Evolutionary conservation across 2,888 invertebrate species (phyloP).

Genomic region (Drosophila neoperkinsi): DNA sequence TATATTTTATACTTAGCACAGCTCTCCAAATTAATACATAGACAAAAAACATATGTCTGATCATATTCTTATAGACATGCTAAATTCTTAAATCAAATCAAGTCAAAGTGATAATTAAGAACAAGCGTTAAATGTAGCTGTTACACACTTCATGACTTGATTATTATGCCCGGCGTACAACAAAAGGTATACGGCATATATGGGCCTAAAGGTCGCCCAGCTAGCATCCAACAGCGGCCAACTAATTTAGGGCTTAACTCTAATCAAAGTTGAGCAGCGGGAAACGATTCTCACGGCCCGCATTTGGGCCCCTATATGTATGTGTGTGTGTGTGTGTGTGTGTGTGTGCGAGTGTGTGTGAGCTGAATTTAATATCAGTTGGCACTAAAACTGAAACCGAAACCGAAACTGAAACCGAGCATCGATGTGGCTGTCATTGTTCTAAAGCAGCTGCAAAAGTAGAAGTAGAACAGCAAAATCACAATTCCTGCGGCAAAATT

Average conservation of each 20-base stretch:
- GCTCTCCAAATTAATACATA: background rate
- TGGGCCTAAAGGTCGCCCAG: slow-evolving; percentile 47
- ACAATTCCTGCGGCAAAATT: slow-evolving; percentile 14
- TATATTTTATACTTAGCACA: background rate
- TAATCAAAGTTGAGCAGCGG: slow-evolving; percentile 76
- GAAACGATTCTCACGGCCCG: slow-evolving; percentile 45
- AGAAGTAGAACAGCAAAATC: background rate
- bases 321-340: background rate
- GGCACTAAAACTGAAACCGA: slow-evolving; percentile 25
- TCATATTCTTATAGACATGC: slow-evolving; percentile 32
- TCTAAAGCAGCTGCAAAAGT: background rate
- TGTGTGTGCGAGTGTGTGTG: slow-evolving; percentile 6
- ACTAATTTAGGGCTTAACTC: slow-evolving; percentile 78
- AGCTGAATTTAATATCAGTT: slow-evolving; percentile 34
- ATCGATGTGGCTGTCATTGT: slow-evolving; percentile 13
- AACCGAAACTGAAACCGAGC: slow-evolving; percentile 19
- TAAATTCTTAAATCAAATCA: slow-evolving; percentile 50
- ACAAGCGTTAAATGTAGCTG: slow-evolving; percentile 35
- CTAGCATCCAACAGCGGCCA: slow-evolving; percentile 53
- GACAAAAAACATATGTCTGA: background rate
- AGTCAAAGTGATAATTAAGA: slow-evolving; percentile 52
- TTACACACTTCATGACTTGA: slow-evolving; percentile 56
- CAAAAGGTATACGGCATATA: slow-evolving; percentile 6
- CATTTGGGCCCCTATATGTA: background rate
- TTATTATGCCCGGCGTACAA: slow-evolving; percentile 41